These are phyloP conservation scores for Megaustenia siamemsis DNA, from an alignment of 2,888 invertebrate species.

Conservation along the genomic window DNA sequence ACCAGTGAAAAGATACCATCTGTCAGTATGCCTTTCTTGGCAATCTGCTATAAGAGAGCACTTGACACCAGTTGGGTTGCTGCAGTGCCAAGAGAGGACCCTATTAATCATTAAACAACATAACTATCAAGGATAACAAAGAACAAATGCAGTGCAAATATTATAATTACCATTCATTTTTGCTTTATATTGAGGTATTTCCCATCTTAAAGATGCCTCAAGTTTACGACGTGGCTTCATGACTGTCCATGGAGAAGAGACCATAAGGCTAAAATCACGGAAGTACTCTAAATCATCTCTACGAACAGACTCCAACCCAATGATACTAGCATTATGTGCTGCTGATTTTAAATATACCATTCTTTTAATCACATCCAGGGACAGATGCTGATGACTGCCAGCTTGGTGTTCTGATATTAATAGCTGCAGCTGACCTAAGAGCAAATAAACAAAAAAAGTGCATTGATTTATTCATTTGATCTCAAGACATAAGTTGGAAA, in stretches of 20 bases:
- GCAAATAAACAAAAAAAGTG: not conserved
- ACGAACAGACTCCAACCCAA: conserved; percentile 64
- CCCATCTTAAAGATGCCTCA: conserved; percentile 59
- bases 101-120: too few species aligned
- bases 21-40: too few species aligned
- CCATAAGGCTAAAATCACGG: conserved; percentile 60
- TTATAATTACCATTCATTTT: conserved; percentile 16
- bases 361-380: conserved; percentile 54
- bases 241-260: conserved; percentile 63
- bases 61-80: too few species aligned
- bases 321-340: conserved; percentile 58
- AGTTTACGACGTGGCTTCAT: conserved; percentile 60
- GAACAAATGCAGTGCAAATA: not conserved
- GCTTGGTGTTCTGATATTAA: conserved; percentile 58
- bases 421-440: conserved; percentile 63
- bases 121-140: too few species aligned
- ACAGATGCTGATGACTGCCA: conserved; percentile 59
- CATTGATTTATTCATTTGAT: too few species aligned
- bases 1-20: too few species aligned
- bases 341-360: conserved; percentile 60
- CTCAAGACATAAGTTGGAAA: not conserved
- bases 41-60: too few species aligned
- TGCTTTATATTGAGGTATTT: conserved; percentile 56
- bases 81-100: too few species aligned
- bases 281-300: conserved; percentile 68